These are phyloP conservation scores for Drosophila bifasciata DNA, from an alignment of 1,140 invertebrate species.

Conservation along the genomic window DNA sequence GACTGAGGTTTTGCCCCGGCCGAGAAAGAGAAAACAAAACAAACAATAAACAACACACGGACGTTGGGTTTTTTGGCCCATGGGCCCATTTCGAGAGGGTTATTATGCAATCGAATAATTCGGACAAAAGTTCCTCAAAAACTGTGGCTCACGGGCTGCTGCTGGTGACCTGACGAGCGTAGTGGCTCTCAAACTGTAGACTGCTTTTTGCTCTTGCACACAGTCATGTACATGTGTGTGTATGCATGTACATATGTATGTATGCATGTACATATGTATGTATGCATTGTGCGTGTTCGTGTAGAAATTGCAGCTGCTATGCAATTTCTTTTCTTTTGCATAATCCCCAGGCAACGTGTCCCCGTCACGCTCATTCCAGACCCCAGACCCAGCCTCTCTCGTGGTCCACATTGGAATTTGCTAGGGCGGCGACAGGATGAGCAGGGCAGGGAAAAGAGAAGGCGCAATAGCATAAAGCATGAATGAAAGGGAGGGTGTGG, in stretches of 20 bases:
- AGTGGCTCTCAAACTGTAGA: constrained; percentile 24
- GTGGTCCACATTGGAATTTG: too few species aligned
- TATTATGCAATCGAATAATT: constrained; percentile 36
- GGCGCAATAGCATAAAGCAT: background rate
- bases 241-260: background rate
- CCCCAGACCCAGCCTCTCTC: constrained; percentile 9
- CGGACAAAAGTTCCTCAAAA: constrained; percentile 18
- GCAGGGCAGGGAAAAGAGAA: background rate
- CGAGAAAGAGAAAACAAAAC: constrained; percentile 40
- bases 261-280: background rate
- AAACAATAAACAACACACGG: constrained; percentile 30
- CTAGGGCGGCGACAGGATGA: background rate
- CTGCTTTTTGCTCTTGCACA: constrained; percentile 11
- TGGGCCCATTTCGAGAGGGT: constrained; percentile 40
- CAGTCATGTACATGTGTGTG: too few species aligned
- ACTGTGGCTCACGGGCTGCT: constrained; percentile 11
- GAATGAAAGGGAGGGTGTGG: background rate
- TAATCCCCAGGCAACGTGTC: constrained; percentile 69
- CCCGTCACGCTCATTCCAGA: constrained; percentile 66
- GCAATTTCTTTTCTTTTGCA: constrained; percentile 71
- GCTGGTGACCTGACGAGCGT: background rate
- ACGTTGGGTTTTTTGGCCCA: constrained; percentile 27
- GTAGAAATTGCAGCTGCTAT: constrained; percentile 47
- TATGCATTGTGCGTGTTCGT: constrained; percentile 11
- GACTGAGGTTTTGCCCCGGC: constrained; percentile 45